Conservation (phyloP, 1,140 invertebrate species). For the Tetranychus urticae region DNA sequence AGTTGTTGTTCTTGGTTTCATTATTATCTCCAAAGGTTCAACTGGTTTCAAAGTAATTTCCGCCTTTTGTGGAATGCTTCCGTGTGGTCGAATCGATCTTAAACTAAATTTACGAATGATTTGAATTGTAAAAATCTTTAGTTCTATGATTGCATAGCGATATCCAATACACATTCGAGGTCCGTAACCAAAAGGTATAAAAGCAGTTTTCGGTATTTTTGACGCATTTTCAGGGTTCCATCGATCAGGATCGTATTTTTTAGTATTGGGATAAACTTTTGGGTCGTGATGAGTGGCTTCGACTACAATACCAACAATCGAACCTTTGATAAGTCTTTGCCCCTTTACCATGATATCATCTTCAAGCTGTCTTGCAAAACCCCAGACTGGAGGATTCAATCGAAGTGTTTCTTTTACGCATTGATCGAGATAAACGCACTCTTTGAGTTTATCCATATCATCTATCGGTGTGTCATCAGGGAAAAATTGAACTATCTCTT, state of each 20-base stretch:
- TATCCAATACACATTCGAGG: neutral
- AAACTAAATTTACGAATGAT: too few relatives aligned
- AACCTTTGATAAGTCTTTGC: conserved; percentile 27
- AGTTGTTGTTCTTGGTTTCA: too few relatives aligned
- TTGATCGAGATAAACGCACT: conserved; percentile 4
- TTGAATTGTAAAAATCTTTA: neutral
- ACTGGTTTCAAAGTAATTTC: too few relatives aligned
- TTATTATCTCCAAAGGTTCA: too few relatives aligned
- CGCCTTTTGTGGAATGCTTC: too few relatives aligned
- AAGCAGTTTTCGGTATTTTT: conserved; percentile 1
- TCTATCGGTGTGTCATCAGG: neutral
- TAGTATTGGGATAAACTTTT: conserved; percentile 22
- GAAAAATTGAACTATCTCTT: conserved; percentile 7
- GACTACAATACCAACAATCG: conserved; percentile 31
- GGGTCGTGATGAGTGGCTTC: conserved; percentile 31
- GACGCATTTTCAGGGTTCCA: conserved; percentile 15
- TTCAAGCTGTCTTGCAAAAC: conserved; percentile 28
- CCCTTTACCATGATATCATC: conserved; percentile 25
- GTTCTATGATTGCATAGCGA: neutral
- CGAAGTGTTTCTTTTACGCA: conserved; percentile 33
- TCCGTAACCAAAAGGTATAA: conserved; percentile 2
- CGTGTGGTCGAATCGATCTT: too few relatives aligned
- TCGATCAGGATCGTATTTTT: conserved; percentile 34
- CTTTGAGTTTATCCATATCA: neutral
- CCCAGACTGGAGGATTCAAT: conserved; percentile 31